Conservation (phyloP, 2,888 invertebrate species). For the Perizoma flavofasciatum region DNA sequence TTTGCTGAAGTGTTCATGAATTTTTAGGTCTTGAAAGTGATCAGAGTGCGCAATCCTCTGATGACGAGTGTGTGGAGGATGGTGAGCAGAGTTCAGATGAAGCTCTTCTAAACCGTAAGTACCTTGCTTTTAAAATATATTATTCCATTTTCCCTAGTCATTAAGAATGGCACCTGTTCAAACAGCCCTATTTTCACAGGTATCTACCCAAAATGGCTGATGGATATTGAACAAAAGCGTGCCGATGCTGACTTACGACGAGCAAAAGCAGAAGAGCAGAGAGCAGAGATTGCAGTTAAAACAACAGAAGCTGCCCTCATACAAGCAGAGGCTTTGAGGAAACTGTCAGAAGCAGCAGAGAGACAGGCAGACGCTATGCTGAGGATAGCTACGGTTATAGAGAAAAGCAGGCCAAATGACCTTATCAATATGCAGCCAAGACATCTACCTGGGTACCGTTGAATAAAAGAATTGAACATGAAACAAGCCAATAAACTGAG, state of each 20-base stretch:
- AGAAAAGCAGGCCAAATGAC: conserved; percentile 47
- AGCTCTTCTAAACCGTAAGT: conserved; percentile 54
- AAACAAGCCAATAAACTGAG: too few species aligned
- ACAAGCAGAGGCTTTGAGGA: conserved; percentile 62
- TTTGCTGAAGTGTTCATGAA: neutral
- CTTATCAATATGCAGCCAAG: conserved; percentile 19
- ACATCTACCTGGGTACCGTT: conserved; percentile 20
- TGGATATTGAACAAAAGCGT: conserved; percentile 66
- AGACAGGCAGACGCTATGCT: conserved; percentile 61
- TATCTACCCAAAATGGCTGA: conserved; percentile 67
- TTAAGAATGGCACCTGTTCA: too few species aligned
- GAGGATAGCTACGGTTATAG: conserved; percentile 57
- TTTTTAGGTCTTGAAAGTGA: conserved; percentile 52
- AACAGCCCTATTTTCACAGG: conserved; percentile 40
- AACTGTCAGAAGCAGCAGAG: conserved; percentile 59
- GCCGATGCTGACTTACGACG: conserved; percentile 62
- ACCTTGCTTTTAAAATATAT: neutral
- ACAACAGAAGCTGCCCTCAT: conserved; percentile 58
- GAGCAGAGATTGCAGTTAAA: conserved; percentile 50
- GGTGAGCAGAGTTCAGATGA: conserved; percentile 46
- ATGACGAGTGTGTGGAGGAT: conserved; percentile 52
- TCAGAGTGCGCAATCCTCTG: conserved; percentile 51
- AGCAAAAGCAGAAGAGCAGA: conserved; percentile 61
- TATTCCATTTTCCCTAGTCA: too few species aligned
- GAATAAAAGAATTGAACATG: neutral